Conservation (phyloP, 2,888 invertebrate species). For the Plebejus argus region DNA sequence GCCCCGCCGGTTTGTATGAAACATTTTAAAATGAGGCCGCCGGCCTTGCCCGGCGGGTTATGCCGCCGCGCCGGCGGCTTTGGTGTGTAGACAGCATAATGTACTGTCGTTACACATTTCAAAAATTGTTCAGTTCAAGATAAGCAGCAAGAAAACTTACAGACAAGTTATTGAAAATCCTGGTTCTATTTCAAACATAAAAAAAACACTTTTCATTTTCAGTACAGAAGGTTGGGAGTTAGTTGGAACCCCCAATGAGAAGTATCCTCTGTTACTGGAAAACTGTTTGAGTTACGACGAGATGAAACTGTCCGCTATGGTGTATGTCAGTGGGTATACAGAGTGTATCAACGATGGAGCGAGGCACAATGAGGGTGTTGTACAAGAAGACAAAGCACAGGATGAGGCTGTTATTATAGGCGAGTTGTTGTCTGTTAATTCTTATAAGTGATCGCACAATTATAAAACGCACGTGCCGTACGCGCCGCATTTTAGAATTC, state of each 20-base stretch:
- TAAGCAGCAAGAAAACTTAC: too few relatives aligned
- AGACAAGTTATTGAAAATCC: not conserved
- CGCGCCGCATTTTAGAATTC: too few relatives aligned
- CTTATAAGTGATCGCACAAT: too few relatives aligned
- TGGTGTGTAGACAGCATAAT: too few relatives aligned
- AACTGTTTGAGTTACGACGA: constrained; percentile 83
- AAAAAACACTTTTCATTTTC: not conserved
- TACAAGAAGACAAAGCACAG: constrained; percentile 64
- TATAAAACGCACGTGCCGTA: too few relatives aligned
- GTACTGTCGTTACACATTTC: too few relatives aligned
- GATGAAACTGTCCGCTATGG: constrained; percentile 81
- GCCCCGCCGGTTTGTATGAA: too few relatives aligned
- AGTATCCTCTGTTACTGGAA: constrained; percentile 72
- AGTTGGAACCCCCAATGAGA: constrained; percentile 79
- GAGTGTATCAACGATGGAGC: constrained; percentile 82
- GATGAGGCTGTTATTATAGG: constrained; percentile 69
- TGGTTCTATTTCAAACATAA: not conserved
- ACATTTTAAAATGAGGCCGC: too few relatives aligned
- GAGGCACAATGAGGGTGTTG: constrained; percentile 73
- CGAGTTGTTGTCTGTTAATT: constrained; percentile 39
- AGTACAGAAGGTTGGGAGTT: constrained; percentile 79
- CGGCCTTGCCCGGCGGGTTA: too few relatives aligned
- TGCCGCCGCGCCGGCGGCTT: too few relatives aligned
- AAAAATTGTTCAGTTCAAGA: too few relatives aligned
- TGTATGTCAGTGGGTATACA: constrained; percentile 80